These are phyloP conservation scores for Margarornis squamiger DNA, from an alignment of 2,797 vertebrate genomes.

Conservation along the genomic window DNA sequence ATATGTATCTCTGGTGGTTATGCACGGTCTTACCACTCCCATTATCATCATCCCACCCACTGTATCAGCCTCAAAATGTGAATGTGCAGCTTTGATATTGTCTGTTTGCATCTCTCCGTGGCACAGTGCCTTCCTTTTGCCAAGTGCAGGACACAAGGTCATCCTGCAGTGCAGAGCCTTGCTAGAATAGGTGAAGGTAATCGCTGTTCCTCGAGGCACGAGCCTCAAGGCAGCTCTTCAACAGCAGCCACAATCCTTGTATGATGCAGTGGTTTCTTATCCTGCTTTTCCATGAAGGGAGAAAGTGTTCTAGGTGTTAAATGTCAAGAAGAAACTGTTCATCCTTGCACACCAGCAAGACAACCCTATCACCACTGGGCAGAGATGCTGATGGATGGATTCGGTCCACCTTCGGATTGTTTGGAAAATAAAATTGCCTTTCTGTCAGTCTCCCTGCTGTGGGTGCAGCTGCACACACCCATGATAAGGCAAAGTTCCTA, in stretches of 20 bases:
- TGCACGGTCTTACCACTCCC: fast-evolving
- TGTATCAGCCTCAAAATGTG: neutral
- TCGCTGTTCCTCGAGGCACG: neutral
- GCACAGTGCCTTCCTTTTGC: neutral
- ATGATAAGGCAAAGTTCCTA: neutral
- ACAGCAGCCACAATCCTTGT: neutral
- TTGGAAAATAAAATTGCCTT: neutral
- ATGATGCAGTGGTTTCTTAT: neutral
- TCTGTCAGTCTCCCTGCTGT: neutral
- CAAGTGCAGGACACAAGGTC: neutral
- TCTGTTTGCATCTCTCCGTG: neutral
- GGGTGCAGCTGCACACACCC: neutral
- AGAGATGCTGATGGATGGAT: neutral
- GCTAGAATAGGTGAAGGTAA: neutral
- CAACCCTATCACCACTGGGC: neutral
- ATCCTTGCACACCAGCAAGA: neutral
- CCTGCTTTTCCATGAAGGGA: neutral
- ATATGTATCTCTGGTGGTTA: neutral
- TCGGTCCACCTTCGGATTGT: neutral
- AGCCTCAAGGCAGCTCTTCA: neutral
- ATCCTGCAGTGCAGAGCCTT: neutral
- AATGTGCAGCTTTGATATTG: neutral
- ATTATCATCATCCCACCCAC: neutral
- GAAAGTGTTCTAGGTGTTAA: neutral
- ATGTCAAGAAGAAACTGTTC: neutral